Evolutionary conservation across 2,113 vertebrate species (phyloP).

Genomic region (Zingel zingel): DNA sequence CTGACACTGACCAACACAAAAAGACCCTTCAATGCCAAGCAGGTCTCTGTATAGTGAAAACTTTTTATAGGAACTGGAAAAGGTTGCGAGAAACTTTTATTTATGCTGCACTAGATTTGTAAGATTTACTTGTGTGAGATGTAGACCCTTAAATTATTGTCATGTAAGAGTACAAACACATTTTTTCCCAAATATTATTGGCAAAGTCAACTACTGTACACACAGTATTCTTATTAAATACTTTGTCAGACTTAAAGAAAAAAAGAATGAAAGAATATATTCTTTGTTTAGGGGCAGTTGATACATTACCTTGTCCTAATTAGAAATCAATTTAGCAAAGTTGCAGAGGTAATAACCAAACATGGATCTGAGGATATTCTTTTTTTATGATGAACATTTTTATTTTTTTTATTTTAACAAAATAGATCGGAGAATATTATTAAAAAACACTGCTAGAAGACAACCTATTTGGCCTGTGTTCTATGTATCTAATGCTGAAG

Average conservation of each 20-base stretch:
- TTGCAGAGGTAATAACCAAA: slow-evolving; percentile 30
- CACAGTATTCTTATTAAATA: background rate
- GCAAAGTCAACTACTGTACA: background rate
- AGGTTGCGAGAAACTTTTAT: background rate
- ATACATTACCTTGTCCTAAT: slow-evolving; percentile 2
- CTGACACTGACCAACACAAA: background rate
- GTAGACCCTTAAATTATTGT: background rate
- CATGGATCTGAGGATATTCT: background rate
- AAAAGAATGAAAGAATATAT: background rate
- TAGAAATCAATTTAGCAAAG: slow-evolving; percentile 36
- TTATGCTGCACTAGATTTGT: background rate
- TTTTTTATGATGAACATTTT: background rate
- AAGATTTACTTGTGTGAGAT: background rate
- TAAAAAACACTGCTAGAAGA: slow-evolving; percentile 6
- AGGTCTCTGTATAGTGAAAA: no score
- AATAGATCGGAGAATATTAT: background rate
- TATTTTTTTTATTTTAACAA: no score
- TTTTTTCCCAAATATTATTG: no score
- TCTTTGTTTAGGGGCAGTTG: background rate
- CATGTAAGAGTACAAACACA: background rate
- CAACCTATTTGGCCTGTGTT: slow-evolving; percentile 25
- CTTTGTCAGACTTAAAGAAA: background rate
- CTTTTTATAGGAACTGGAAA: no score
- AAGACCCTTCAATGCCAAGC: background rate
- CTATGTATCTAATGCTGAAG: slow-evolving; percentile 21